Evolutionary conservation across 30 jellyfish, hydroid and myxozoan genomes (phyloP), one percentile per base, ranked within the genome.

Genomic region (Turritopsis dohrnii): DNA sequence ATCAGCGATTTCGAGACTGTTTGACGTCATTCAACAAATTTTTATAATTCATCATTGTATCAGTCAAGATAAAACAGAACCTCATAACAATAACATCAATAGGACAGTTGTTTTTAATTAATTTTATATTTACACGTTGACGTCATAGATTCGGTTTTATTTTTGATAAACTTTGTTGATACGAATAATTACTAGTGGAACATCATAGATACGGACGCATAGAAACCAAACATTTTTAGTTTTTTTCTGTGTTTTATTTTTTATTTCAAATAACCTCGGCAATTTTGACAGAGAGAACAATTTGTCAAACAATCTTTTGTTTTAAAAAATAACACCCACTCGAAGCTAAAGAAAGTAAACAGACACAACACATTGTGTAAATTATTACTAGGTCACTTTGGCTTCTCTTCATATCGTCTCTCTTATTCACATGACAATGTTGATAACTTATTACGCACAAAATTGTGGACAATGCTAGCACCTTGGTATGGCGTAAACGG

Each of bases 11-110:
- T 69, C 8, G 77, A 69, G 77, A 69, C 77, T n/a, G 31, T n/a
- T 69, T 69, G 77, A 69, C 77, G 77, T 69, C 77, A 69, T 69
- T 27, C 77, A 17, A 69, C 77, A 69, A 23, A 69, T 69, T n/a
- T 69, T 69, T 7, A n/a, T 69, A 69, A 69, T 69, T 7, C 77
- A 23, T 23, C 30, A 69, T 69, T 69, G 77, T 69, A 27, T 69
- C 77, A n/a, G 28, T 69, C 30, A 27, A 69, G 77, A 69, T 69
- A 69, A 69, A 69, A 69, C 77, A 69, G 30, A n/a, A 21, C 28
- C 19, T 19, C 77, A 69, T n/a, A 69, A 41, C 27, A 69, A 69
- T 69, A 9, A 23, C 30, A 69, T 69, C 77, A 69, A 69, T 69
- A 69, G 17, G n/a, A 69, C 9, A 69, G 77, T 27, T 69, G 30